Evolutionary conservation across 2,113 vertebrate species (phyloP).

Genomic region (Muscicapa adusta): DNA sequence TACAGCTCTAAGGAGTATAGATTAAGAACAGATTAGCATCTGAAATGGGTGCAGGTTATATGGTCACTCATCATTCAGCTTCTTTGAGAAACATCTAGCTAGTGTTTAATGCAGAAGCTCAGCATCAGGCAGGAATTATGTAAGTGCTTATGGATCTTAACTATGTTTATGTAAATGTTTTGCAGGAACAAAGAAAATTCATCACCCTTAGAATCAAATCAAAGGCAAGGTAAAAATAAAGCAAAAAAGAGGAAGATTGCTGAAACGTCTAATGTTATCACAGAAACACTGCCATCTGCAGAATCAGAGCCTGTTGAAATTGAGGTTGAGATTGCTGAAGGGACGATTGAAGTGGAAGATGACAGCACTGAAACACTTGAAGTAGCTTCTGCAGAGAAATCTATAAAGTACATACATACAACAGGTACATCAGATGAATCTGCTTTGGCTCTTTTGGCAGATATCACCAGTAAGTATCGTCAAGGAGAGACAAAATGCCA

Average conservation of each 20-base stretch:
- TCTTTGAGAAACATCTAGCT: background rate
- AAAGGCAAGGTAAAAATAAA: constrained; percentile 70
- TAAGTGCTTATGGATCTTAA: background rate
- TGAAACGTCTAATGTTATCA: background rate
- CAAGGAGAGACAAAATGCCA: constrained; percentile 82
- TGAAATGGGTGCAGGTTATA: background rate
- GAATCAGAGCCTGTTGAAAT: constrained; percentile 3
- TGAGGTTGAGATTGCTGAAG: constrained; percentile 82
- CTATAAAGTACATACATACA: constrained; percentile 76
- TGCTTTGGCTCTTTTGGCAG: constrained; percentile 91
- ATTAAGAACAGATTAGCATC: background rate
- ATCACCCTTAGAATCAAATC: constrained; percentile 62
- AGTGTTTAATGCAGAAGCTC: background rate
- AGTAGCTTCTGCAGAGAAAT: constrained; percentile 72
- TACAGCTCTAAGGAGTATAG: background rate
- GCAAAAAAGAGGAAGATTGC: background rate
- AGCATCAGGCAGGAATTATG: background rate
- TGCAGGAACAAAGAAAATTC: constrained; percentile 82
- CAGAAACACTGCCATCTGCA: background rate
- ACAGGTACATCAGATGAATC: constrained; percentile 86
- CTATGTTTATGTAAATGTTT: background rate
- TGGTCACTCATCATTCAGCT: background rate
- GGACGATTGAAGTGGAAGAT: constrained; percentile 80
- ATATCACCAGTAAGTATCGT: constrained; percentile 98
- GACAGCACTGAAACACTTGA: constrained; percentile 82